A percentile compares a stretch with the other conserved stretches of the same genome.
Evolutionary conservation across 2,113 vertebrate species (phyloP).

Genomic region (Chlorodrepanis virens): DNA sequence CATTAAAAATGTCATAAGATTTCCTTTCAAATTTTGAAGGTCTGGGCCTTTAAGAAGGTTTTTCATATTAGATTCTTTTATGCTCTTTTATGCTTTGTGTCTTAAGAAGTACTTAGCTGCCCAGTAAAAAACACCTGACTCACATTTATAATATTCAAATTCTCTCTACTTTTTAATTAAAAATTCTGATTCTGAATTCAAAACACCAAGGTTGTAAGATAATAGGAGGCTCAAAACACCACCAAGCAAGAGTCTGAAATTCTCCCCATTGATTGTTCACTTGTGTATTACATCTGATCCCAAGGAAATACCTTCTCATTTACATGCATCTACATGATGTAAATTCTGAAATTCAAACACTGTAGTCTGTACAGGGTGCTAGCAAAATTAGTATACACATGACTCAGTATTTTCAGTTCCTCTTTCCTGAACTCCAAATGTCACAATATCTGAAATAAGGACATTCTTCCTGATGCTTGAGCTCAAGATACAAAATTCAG

Average conservation of each 20-base stretch:
- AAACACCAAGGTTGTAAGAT: no score
- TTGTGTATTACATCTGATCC: no score
- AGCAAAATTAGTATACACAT: neutral
- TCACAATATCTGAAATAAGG: neutral
- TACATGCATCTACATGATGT: neutral
- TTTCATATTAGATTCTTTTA: neutral
- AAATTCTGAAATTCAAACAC: neutral
- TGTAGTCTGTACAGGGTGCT: neutral
- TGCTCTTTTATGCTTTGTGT: neutral
- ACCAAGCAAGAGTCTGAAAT: no score
- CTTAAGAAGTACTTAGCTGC: neutral
- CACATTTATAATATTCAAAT: neutral
- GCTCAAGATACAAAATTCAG: neutral
- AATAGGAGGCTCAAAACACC: no score
- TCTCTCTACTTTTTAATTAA: neutral
- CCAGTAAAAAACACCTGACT: accelerated
- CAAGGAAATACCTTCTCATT: no score
- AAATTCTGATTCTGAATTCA: neutral
- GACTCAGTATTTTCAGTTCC: neutral
- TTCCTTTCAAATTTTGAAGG: neutral
- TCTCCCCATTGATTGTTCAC: no score
- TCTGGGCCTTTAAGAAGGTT: neutral
- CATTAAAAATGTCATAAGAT: neutral
- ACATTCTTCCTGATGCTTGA: neutral
- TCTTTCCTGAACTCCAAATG: neutral